phyloP scores from a whole-genome alignment of 2,797 vertebrate species.

The Acanthurus tractus region DNA sequence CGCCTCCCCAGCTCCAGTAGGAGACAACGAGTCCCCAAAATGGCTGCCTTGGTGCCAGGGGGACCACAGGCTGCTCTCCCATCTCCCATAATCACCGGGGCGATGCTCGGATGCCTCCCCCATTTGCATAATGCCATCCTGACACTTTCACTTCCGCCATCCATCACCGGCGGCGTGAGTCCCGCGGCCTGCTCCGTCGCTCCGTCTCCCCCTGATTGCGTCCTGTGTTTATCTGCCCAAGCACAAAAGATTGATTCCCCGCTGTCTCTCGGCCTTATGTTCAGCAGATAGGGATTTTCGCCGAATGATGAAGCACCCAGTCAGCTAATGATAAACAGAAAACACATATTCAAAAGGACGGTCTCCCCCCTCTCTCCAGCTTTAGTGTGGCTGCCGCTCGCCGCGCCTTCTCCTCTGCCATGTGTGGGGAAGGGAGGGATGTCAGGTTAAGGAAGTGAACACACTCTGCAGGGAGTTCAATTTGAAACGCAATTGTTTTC shows the following conservation, averaged over 20 bases:
- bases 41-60: slow-evolving; percentile 95
- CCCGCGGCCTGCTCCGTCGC: slow-evolving; percentile 89
- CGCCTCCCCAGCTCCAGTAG: slow-evolving; percentile 54
- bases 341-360: slow-evolving; percentile 91
- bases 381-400: slow-evolving; percentile 78
- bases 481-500: slow-evolving; percentile 90
- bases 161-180: slow-evolving; percentile 90
- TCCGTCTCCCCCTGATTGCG: slow-evolving; percentile 89
- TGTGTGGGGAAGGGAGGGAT: slow-evolving; percentile 85
- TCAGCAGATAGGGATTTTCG: slow-evolving; percentile 91
- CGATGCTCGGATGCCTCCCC: slow-evolving; percentile 94
- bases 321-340: slow-evolving; percentile 89
- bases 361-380: slow-evolving; percentile 72
- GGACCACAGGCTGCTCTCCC: slow-evolving; percentile 92
- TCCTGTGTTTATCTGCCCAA: slow-evolving; percentile 91
- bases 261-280: slow-evolving; percentile 90
- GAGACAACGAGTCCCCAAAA: slow-evolving; percentile 85
- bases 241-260: slow-evolving; percentile 93
- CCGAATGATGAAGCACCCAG: slow-evolving; percentile 89
- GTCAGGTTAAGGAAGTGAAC: slow-evolving; percentile 91
- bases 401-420: slow-evolving; percentile 80
- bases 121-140: slow-evolving; percentile 98
- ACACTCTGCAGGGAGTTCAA: slow-evolving; percentile 89
- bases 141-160: slow-evolving; percentile 96
- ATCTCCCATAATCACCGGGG: slow-evolving; percentile 96